Percentiles rank a stretch among this genome's conserved stretches.
phyloP scores from a whole-genome alignment of 2,888 invertebrate species.

The Drosophila birchii region DNA sequence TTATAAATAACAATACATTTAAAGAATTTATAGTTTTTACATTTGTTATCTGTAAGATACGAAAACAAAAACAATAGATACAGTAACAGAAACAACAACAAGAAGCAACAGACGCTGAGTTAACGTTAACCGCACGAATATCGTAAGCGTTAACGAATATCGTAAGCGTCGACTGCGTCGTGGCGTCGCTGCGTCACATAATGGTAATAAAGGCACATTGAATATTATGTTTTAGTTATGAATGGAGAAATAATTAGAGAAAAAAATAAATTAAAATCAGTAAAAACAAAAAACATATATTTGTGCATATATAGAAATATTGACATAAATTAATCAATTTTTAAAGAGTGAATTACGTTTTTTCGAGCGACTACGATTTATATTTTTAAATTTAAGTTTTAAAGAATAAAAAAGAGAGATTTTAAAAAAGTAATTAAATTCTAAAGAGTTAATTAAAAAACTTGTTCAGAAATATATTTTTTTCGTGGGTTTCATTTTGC shows the following conservation, averaged over 20 bases:
- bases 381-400: too few relatives aligned
- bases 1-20: not conserved
- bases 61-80: slow-evolving; percentile 3
- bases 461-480: too few relatives aligned
- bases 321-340: too few relatives aligned
- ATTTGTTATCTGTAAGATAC: not conserved
- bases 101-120: slow-evolving; percentile 10
- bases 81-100: slow-evolving; percentile 1
- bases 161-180: not conserved
- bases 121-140: slow-evolving; percentile 8
- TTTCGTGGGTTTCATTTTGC: too few relatives aligned
- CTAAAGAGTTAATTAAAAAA: too few relatives aligned
- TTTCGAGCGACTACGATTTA: too few relatives aligned
- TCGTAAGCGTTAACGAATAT: slow-evolving; percentile 2
- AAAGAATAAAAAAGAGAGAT: too few relatives aligned
- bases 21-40: not conserved
- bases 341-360: too few relatives aligned
- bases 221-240: not conserved
- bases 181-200: not conserved
- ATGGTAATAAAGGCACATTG: not conserved
- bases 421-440: too few relatives aligned
- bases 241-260: not conserved
- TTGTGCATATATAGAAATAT: too few relatives aligned
- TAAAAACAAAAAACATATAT: too few relatives aligned
- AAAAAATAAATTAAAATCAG: not conserved